Base-by-base conservation (phyloP, 2,888 invertebrate species). In the Drosophila hamatofila region DNA sequence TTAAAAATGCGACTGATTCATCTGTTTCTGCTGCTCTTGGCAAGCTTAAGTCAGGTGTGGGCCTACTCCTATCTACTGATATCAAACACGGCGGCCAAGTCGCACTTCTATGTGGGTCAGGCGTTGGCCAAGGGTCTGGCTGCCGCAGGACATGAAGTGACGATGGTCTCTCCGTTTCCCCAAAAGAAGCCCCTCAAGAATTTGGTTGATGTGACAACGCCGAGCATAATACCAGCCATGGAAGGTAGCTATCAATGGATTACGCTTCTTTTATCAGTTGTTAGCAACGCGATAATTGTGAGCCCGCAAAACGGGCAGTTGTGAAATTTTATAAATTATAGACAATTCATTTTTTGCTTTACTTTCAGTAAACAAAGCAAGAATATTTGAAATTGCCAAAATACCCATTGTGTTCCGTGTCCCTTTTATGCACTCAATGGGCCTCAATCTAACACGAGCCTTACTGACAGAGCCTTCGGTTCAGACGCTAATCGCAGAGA, bases 131-230 rank as follows among this genome's bases (percentile, higher is more conserved):
- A 90, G 30, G 91, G 87, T 1, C 75, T 93, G 30, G 89, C 88
- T 2, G 75, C 76, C 12, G 81, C 89, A 2, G 93, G 93, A 0
- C 93, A 93, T 73, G 82, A 93, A 11, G 90, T 93, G 2, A 92
- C 91, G 0, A 71, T 92, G 0, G 81, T 92, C 30, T 89, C 91
- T 5, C 82, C 91, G 11, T 91, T 89, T 80, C 90, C 91, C 3
- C 85, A 86, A 42, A 83, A 87, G 49, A 80, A 87, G 1, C 83
- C 88, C 0, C 27, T 90, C 0, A 73, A 79, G 25, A 91, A 91
- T 60, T 89, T 89, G 56, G 72, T 74, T 0, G 86, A 91, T 69
- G 70, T 91, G 3, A 30, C 66, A 21, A 66, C 74, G 7, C 78
- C 87, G 3, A 60, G 57, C n/a, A 61, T 67, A 11, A 62, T 80